Conservation (phyloP, 2,888 invertebrate species). For the Euphydryas editha region DNA sequence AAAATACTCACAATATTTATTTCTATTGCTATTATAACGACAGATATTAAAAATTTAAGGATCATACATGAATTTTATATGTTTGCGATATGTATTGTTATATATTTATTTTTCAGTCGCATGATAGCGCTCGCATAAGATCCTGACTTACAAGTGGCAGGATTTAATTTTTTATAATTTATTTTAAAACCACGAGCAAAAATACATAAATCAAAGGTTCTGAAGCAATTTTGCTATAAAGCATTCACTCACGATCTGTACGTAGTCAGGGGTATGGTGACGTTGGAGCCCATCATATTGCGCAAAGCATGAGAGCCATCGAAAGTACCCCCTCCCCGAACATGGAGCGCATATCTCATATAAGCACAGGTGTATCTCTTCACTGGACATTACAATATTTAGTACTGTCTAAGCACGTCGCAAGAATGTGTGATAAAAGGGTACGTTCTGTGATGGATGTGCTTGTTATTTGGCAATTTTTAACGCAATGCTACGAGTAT, state of each 20-base stretch:
- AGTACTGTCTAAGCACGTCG: conserved; percentile 63
- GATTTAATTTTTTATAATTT: no score
- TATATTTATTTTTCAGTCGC: no score
- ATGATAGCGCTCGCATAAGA: no score
- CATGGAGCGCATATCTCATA: conserved; percentile 78
- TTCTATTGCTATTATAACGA: no score
- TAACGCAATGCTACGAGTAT: conserved; percentile 59
- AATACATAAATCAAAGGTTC: not conserved
- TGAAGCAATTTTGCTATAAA: conserved; percentile 17
- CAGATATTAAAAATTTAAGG: no score
- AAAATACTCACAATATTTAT: no score
- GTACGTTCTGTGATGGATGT: conserved; percentile 63
- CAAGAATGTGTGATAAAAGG: conserved; percentile 78
- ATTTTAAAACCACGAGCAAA: not conserved
- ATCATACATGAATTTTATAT: no score
- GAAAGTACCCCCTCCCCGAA: conserved; percentile 82
- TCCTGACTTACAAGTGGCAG: no score
- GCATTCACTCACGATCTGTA: conserved; percentile 25
- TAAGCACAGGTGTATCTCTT: conserved; percentile 77
- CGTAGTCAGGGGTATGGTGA: conserved; percentile 58
- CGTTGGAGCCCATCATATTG: conserved; percentile 71
- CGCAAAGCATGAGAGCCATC: conserved; percentile 78
- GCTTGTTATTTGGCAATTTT: conserved; percentile 43
- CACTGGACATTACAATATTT: conserved; percentile 76
- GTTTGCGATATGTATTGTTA: no score